Conservation (phyloP, 2,113 vertebrate genomes). For the Rostratula benghalensis region DNA sequence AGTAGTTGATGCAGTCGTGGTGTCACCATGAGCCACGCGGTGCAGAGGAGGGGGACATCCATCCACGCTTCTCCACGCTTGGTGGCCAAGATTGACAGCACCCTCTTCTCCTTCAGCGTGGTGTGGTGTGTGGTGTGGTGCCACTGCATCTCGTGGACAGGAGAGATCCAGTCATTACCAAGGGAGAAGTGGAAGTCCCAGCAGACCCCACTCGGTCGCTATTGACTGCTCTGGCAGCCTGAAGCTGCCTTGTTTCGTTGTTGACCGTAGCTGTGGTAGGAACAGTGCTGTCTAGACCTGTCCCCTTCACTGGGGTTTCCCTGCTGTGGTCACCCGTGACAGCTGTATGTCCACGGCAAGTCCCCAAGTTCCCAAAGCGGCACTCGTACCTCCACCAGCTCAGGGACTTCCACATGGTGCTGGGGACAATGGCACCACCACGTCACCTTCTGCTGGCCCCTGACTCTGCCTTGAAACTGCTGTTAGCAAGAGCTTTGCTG, state of each 20-base stretch:
- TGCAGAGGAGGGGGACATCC: background rate
- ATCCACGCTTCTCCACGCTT: background rate
- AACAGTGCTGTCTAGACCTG: background rate
- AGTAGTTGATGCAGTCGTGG: background rate
- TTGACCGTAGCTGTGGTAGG: background rate
- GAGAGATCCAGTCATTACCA: background rate
- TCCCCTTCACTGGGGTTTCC: background rate
- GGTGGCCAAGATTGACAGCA: fast-evolving
- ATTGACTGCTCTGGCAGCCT: background rate
- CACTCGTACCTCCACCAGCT: background rate
- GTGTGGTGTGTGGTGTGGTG: background rate
- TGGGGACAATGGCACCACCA: background rate
- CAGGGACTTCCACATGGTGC: background rate
- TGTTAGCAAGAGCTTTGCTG: background rate
- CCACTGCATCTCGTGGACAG: background rate
- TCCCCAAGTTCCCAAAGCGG: background rate
- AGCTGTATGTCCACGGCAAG: background rate
- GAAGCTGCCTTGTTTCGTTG: background rate
- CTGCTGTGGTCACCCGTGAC: fast-evolving
- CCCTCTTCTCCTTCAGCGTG: background rate
- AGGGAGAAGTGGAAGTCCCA: slow-evolving; percentile 16
- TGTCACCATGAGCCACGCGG: fast-evolving
- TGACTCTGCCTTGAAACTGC: background rate
- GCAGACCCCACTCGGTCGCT: background rate
- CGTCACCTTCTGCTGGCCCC: background rate